Conservation (phyloP, 2,113 vertebrate species). For the Noctilio leporinus region DNA sequence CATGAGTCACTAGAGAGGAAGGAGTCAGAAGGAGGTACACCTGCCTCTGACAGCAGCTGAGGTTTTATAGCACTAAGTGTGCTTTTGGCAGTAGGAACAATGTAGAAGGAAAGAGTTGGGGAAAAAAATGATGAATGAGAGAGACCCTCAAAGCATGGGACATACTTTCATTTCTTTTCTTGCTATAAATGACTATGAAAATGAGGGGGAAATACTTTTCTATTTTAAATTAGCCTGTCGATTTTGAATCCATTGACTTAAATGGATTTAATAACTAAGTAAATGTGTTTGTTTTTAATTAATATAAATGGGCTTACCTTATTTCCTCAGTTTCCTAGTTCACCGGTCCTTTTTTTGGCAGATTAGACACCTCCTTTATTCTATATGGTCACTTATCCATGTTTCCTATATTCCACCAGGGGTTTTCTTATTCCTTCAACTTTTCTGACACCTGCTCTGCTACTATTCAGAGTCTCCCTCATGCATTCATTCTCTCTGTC, state of each 20-base stretch:
- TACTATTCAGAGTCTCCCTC: background rate
- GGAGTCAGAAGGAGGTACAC: no score
- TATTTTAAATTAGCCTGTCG: background rate
- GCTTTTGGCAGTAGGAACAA: background rate
- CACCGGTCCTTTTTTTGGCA: background rate
- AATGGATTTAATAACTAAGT: background rate
- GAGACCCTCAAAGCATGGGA: background rate
- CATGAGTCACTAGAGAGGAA: background rate
- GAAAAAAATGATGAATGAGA: background rate
- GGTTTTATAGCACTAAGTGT: background rate
- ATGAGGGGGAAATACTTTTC: background rate
- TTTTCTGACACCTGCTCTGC: background rate
- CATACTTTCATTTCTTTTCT: background rate
- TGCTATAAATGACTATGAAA: background rate
- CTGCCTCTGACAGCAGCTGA: background rate
- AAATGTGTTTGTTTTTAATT: background rate
- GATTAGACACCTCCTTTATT: background rate
- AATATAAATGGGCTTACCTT: background rate
- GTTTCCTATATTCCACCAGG: background rate
- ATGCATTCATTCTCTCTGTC: background rate
- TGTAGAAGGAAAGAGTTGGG: background rate
- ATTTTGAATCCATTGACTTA: background rate
- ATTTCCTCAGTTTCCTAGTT: background rate
- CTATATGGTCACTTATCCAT: background rate
- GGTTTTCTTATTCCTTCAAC: background rate